Conservation (phyloP, 1,140 invertebrate genomes). For the Zaprionus camerounensis region DNA sequence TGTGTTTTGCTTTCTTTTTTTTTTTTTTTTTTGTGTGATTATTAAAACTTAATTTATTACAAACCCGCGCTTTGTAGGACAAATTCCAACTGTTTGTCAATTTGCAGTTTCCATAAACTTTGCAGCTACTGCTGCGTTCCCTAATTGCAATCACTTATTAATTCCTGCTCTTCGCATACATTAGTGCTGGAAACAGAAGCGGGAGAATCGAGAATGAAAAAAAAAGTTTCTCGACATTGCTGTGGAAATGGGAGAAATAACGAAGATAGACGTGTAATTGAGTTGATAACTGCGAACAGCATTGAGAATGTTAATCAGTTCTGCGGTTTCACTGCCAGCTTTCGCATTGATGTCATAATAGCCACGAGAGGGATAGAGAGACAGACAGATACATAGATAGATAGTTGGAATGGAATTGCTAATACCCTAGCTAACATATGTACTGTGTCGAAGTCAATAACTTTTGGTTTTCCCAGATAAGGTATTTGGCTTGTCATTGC, state of each 20-base stretch:
- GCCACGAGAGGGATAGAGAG: neutral
- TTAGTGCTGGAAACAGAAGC: neutral
- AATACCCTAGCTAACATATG: neutral
- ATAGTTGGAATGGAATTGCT: neutral
- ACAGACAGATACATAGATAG: neutral
- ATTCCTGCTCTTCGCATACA: constrained; percentile 11
- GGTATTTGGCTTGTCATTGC: neutral
- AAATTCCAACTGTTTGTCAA: constrained; percentile 62
- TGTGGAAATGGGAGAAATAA: constrained; percentile 16
- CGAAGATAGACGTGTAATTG: constrained; percentile 37
- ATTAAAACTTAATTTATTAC: constrained; percentile 78
- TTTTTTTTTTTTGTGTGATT: constrained; percentile 27
- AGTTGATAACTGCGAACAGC: constrained; percentile 41
- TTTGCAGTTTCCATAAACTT: constrained; percentile 68
- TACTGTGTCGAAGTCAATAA: neutral
- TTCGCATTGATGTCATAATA: neutral
- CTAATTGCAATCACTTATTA: constrained; percentile 16
- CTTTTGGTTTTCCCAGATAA: neutral
- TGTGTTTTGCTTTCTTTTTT: constrained; percentile 8
- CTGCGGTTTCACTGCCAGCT: neutral
- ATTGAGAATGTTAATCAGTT: constrained; percentile 39
- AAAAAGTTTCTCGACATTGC: constrained; percentile 12
- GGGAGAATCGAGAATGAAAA: constrained; percentile 1
- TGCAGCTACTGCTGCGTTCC: neutral
- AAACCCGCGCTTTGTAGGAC: constrained; percentile 51